These are phyloP conservation scores for Pampusana beccarii DNA, from an alignment of 2,113 vertebrate species.

Conservation along the genomic window DNA sequence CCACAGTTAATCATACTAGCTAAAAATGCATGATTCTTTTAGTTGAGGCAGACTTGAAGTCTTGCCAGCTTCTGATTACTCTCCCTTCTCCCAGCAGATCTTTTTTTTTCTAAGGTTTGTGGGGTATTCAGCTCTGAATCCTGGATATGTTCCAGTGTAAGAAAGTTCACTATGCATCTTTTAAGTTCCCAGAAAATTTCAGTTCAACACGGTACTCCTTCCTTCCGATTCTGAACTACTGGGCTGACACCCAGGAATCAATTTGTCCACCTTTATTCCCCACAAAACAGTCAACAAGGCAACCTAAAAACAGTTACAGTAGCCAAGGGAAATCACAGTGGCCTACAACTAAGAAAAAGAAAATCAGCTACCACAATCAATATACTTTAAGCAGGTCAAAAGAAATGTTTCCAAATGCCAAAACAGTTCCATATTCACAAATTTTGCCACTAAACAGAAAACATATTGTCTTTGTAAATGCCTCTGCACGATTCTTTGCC, in stretches of 20 bases:
- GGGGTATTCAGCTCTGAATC: conserved; percentile 1
- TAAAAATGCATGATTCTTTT: conserved; percentile 35
- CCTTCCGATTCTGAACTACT: background rate
- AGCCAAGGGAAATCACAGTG: conserved; percentile 67
- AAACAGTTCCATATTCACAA: conserved; percentile 72
- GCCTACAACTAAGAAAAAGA: conserved; percentile 60
- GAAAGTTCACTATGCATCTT: conserved; percentile 19
- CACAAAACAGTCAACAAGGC: conserved; percentile 57
- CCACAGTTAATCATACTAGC: conserved; percentile 49
- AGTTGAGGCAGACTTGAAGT: conserved; percentile 39
- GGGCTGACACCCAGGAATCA: conserved; percentile 38
- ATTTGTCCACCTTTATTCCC: background rate
- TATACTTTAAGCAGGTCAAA: conserved; percentile 68
- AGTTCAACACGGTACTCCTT: background rate
- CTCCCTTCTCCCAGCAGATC: background rate
- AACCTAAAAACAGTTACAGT: conserved; percentile 68
- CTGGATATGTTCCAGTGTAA: conserved; percentile 23
- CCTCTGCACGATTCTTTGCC: background rate
- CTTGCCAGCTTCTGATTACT: conserved; percentile 47
- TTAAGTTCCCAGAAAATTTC: conserved; percentile 43
- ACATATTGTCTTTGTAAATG: conserved; percentile 56
- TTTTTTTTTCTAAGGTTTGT: background rate
- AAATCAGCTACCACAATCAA: conserved; percentile 76
- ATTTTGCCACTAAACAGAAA: conserved; percentile 68
- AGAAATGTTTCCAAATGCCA: conserved; percentile 75